Base-by-base conservation (phyloP, 1,140 invertebrate genomes). In the Thaumatotibia leucotreta region DNA sequence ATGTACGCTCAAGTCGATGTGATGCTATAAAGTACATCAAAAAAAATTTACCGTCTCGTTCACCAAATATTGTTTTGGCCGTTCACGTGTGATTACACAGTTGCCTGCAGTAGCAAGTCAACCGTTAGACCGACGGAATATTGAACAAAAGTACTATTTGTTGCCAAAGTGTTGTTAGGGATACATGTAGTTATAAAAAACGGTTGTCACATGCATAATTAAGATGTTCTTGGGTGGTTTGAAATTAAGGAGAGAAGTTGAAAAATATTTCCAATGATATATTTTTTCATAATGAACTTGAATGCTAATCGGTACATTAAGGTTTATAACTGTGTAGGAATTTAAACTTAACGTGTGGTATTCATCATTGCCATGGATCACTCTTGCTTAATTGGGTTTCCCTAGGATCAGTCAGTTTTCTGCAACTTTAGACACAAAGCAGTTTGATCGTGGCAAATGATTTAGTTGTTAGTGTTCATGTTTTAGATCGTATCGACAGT, bases 281-380 rank as follows among this genome's bases (percentile, higher is more conserved):
- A 91, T 91, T 91, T 91, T 91, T 91, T 89, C 88, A 91, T 91
- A 88, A 86, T 86, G 80, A 86, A 86, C 88, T 89, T 87, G 85
- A 86, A 80, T 85, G 83, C 84, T 89, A 89, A 84, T 88, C 81
- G 79, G 81, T 89, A 91, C 79, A 58, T 89, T 88, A 89, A 91
- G 86, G 78, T 89, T 90, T 89, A 87, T 89, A 91, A 84, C 87
- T 89, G 86, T 91, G 86, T 91, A 91, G 88, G 82, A 79, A 82
- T 82, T 86, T 86, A 84, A 90, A 83, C 74, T 87, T 83, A 91
- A 86, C 76, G 84, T 91, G 86, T 91, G 88, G 80, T 86, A 84
- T 82, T 35, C 17, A 82, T 87, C 80, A 67, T 84, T 87, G 75
- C 72, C 79, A 80, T 79, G 84, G 80, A 83, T 80, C 77, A 24